phyloP scores from a whole-genome alignment of 2,113 vertebrate species.

The Bombycilla garrulus region DNA sequence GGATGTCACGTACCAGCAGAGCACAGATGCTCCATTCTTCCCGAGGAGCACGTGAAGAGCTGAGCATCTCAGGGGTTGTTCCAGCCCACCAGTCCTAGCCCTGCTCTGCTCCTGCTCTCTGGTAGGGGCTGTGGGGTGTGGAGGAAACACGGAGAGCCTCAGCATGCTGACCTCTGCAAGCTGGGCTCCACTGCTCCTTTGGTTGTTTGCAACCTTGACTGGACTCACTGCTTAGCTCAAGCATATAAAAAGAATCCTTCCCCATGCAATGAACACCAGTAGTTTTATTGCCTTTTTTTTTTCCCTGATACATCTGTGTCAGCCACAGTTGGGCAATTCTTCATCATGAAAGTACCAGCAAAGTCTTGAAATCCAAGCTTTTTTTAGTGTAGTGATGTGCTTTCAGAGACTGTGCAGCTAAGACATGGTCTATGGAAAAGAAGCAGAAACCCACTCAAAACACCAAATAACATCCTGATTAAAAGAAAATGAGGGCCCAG shows the following conservation, averaged over 20 bases:
- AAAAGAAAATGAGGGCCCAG: neutral
- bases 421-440: neutral
- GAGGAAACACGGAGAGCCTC: neutral
- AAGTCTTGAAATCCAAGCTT: neutral
- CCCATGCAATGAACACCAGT: rapidly evolving
- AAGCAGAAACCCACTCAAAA: neutral
- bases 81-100: neutral
- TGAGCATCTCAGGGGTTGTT: neutral
- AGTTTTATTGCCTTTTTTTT: neutral
- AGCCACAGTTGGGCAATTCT: neutral
- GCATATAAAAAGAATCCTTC: neutral
- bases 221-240: neutral
- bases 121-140: neutral
- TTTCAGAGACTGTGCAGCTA: neutral
- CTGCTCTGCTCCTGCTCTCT: neutral
- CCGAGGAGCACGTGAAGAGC: neutral
- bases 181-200: neutral
- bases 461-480: neutral
- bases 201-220: neutral
- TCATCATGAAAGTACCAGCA: neutral
- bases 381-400: neutral
- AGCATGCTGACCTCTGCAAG: rapidly evolving
- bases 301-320: neutral
- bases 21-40: neutral
- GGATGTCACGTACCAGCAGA: neutral